Evolutionary conservation across 2,113 vertebrate genomes (phyloP).

Genomic region (Myrmecophaga tridactyla): DNA sequence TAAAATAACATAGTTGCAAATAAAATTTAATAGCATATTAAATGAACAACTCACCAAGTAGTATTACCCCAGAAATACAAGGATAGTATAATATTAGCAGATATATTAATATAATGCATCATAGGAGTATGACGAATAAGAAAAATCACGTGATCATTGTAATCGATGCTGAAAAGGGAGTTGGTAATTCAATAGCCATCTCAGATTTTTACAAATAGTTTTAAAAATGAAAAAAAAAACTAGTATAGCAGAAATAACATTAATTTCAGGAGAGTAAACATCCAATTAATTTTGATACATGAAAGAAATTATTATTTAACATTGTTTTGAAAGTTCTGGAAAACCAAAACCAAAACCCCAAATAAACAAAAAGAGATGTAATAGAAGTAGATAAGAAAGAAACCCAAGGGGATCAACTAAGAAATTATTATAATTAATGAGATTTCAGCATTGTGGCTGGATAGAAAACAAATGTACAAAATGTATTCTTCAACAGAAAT

Average conservation of each 20-base stretch:
- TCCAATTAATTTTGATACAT: neutral
- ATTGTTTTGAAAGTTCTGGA: slow-evolving; percentile 43
- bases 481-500: slow-evolving; percentile 27
- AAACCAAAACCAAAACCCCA: slow-evolving; percentile 15
- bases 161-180: neutral
- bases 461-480: neutral
- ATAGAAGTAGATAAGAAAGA: slow-evolving; percentile 29
- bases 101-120: slow-evolving; percentile 63
- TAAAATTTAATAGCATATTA: slow-evolving; percentile 50
- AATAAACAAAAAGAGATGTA: slow-evolving; percentile 9
- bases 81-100: slow-evolving; percentile 41
- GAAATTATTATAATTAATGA: slow-evolving; percentile 17
- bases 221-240: slow-evolving; percentile 38
- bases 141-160: slow-evolving; percentile 30
- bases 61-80: slow-evolving; percentile 31
- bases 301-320: slow-evolving; percentile 27
- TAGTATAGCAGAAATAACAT: neutral
- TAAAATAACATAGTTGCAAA: slow-evolving; percentile 49
- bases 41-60: slow-evolving; percentile 49
- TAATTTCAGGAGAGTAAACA: slow-evolving; percentile 17
- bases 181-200: slow-evolving; percentile 27
- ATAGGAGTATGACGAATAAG: slow-evolving; percentile 42
- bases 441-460: slow-evolving; percentile 4
- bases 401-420: slow-evolving; percentile 27
- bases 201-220: slow-evolving; percentile 14